A percentile compares a stretch with the other conserved stretches of the same genome.
phyloP scores from a whole-genome alignment of 1,140 invertebrate genomes.

The Drosophila watanabei region DNA sequence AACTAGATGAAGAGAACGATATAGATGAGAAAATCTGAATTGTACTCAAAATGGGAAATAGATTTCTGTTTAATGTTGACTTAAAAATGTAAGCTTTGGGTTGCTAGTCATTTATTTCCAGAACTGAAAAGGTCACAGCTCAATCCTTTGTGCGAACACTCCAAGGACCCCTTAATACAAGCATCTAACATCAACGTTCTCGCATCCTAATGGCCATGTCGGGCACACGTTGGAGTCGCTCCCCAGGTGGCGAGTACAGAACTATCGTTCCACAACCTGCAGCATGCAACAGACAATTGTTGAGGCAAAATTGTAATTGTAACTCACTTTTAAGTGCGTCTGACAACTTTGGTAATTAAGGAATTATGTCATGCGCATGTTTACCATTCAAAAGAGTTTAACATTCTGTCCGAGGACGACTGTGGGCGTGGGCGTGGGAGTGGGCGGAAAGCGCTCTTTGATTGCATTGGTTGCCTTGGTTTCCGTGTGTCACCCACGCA shows the following conservation, averaged over 20 bases:
- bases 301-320: constrained; percentile 38
- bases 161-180: constrained; percentile 4
- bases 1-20: too few species aligned
- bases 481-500: constrained; percentile 32
- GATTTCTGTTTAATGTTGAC: background rate
- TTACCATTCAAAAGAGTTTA: constrained; percentile 34
- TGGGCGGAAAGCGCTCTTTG: constrained; percentile 30
- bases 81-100: background rate
- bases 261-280: constrained; percentile 17
- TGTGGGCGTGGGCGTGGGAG: background rate
- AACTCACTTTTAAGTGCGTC: constrained; percentile 62
- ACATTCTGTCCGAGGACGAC: constrained; percentile 6
- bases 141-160: background rate
- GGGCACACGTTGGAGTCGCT: constrained; percentile 6
- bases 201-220: constrained; percentile 7
- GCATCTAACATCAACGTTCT: background rate
- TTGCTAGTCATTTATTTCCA: background rate
- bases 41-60: too few species aligned
- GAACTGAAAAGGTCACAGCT: background rate
- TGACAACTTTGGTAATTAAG: constrained; percentile 82
- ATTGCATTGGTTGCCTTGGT: constrained; percentile 61
- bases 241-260: constrained; percentile 11
- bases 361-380: constrained; percentile 80
- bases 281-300: constrained; percentile 39
- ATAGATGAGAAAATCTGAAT: too few species aligned